Conservation (phyloP, 2,888 invertebrate genomes). For the Rutpela maculata region DNA sequence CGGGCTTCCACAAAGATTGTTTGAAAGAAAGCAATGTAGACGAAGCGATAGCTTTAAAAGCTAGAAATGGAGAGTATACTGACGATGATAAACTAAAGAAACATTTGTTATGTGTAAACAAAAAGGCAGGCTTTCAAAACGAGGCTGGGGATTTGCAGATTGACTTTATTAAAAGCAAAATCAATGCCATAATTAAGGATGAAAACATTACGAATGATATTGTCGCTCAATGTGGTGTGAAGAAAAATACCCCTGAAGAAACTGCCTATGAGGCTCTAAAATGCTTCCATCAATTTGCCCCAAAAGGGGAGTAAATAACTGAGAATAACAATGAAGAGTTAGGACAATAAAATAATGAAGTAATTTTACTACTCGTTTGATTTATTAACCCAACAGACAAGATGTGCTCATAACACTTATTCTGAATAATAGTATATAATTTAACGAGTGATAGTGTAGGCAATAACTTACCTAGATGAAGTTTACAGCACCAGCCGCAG, state of each 20-base stretch:
- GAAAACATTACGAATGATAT: conserved; percentile 68
- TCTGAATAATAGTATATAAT: too few relatives aligned
- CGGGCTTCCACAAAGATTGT: conserved; percentile 57
- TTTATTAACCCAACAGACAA: background rate
- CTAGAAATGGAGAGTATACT: conserved; percentile 74
- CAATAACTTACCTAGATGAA: too few relatives aligned
- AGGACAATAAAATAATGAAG: background rate
- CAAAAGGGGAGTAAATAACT: conserved; percentile 66
- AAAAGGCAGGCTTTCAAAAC: conserved; percentile 74
- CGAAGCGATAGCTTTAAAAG: conserved; percentile 63
- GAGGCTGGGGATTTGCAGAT: conserved; percentile 62
- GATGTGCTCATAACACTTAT: too few relatives aligned
- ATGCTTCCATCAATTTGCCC: conserved; percentile 73
- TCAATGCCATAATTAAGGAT: conserved; percentile 71
- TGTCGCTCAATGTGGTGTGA: conserved; percentile 49
- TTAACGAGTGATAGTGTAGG: too few relatives aligned
- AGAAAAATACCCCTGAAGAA: conserved; percentile 66
- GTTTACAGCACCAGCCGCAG: too few relatives aligned
- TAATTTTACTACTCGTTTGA: background rate
- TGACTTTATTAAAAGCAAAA: conserved; percentile 72
- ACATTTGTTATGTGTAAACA: conserved; percentile 74
- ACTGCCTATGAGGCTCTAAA: conserved; percentile 74
- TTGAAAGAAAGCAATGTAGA: conserved; percentile 66
- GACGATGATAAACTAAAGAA: conserved; percentile 74
- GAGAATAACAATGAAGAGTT: background rate